Conservation (phyloP, 2,797 vertebrate genomes). For the Chiloscyllium punctatum region DNA sequence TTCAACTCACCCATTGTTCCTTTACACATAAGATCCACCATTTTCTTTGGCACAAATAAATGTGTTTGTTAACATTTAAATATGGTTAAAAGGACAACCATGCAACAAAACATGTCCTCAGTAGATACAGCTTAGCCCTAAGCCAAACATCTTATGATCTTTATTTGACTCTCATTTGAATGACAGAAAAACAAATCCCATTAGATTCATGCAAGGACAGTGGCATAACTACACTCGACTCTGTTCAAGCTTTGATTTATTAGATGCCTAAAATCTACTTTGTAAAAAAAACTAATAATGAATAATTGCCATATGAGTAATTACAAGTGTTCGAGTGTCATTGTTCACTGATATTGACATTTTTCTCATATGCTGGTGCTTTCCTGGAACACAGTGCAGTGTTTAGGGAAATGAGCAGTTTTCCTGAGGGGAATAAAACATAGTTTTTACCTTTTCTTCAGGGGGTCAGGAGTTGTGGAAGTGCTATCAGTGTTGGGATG, state of each 20-base stretch:
- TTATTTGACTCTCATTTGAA: slow-evolving; percentile 23
- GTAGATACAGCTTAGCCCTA: background rate
- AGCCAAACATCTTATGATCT: slow-evolving; percentile 10
- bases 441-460: background rate
- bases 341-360: slow-evolving; percentile 28
- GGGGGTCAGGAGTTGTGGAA: background rate
- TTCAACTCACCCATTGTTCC: background rate
- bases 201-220: background rate
- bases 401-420: background rate
- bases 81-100: background rate
- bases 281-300: slow-evolving; percentile 21
- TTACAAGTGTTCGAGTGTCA: background rate
- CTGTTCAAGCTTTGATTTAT: slow-evolving; percentile 10
- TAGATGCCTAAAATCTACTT: slow-evolving; percentile 23
- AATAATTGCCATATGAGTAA: slow-evolving; percentile 28
- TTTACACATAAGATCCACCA: background rate
- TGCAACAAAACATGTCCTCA: background rate
- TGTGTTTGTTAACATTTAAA: background rate
- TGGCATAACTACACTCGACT: background rate
- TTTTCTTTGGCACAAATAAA: background rate
- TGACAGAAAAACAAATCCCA: slow-evolving; percentile 19
- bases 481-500: too few species aligned
- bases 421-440: background rate
- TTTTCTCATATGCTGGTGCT: background rate
- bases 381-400: background rate